Percentiles rank a stretch among this genome's conserved stretches.
Conservation (phyloP, 2,797 vertebrate genomes). For the Hypotaenidia philippensis region DNA sequence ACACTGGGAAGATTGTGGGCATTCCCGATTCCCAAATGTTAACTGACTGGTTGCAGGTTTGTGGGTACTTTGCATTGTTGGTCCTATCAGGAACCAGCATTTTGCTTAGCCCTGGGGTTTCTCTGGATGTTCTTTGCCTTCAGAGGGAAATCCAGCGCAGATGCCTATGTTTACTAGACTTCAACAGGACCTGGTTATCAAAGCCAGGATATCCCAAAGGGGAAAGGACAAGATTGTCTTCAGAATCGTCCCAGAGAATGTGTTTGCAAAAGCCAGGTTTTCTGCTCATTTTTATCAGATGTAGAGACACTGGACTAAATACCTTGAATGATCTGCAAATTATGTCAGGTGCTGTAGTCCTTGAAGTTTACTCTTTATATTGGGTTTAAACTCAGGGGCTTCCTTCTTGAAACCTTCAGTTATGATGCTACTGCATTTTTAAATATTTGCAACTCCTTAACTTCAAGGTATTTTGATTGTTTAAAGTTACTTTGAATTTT, state of each 20-base stretch:
- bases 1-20: neutral
- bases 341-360: neutral
- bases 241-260: neutral
- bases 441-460: neutral
- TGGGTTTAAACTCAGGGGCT: neutral
- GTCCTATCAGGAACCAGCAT: neutral
- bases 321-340: neutral
- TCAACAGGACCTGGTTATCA: neutral
- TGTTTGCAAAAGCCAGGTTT: neutral
- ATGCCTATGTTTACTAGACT: neutral
- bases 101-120: neutral
- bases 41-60: neutral
- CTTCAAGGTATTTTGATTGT: neutral
- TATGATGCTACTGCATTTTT: neutral
- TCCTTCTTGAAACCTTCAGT: neutral
- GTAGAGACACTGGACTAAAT: accelerated
- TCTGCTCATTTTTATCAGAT: neutral
- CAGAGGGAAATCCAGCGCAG: neutral
- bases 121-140: neutral
- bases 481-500: neutral
- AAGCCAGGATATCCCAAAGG: neutral
- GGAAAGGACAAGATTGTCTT: neutral
- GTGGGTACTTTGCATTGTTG: neutral
- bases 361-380: neutral
- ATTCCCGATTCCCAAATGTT: neutral